Conservation (phyloP, 2,888 invertebrate genomes). For the Lithophane socia region DNA sequence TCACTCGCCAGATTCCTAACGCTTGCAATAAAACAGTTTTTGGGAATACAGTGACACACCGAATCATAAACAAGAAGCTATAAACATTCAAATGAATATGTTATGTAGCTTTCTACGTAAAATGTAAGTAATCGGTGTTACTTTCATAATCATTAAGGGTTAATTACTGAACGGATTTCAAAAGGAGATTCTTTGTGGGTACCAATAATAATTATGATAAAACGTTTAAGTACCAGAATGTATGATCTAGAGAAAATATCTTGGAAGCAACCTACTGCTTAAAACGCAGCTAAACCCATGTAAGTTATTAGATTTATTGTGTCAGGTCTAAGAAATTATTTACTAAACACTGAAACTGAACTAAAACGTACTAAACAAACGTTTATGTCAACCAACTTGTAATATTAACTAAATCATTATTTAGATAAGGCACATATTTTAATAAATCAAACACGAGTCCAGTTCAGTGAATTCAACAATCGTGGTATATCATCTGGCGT, state of each 20-base stretch:
- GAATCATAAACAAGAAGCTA: not conserved
- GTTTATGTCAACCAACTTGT: constrained; percentile 2
- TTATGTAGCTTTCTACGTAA: not conserved
- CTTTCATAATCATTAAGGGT: not conserved
- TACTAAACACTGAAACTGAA: not conserved
- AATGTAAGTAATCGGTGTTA: not conserved
- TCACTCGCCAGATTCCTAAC: not conserved
- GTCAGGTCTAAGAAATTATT: not conserved
- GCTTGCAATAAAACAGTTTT: constrained; percentile 17
- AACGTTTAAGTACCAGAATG: not conserved
- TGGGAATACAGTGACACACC: constrained; percentile 13
- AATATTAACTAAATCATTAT: constrained; percentile 33
- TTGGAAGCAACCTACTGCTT: not conserved
- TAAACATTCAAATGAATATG: not conserved
- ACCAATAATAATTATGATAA: not conserved
- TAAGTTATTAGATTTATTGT: not conserved
- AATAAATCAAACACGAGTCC: constrained; percentile 23
- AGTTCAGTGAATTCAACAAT: constrained; percentile 7
- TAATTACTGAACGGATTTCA: not conserved
- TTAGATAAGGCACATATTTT: constrained; percentile 35
- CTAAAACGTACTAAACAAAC: constrained; percentile 1
- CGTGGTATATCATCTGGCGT: constrained; percentile 27
- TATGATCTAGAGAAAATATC: too few relatives aligned
- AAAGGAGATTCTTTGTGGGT: too few relatives aligned
- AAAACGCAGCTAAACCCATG: not conserved